These are phyloP conservation scores for Rhagonycha fulva DNA, from an alignment of 2,888 invertebrate genomes.

Conservation along the genomic window DNA sequence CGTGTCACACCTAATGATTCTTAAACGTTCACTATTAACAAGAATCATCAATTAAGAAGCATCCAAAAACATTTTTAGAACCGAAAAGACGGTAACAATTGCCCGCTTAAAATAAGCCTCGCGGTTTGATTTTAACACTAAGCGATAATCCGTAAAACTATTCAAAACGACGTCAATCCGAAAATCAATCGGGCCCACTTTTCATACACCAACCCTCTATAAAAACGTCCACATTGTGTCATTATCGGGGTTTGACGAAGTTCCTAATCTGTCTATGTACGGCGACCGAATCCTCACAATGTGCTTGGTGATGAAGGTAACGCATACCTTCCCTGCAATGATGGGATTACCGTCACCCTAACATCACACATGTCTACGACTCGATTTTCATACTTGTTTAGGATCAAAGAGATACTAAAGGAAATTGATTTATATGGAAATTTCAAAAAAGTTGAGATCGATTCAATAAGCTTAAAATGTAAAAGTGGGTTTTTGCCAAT, in stretches of 20 bases:
- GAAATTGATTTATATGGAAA: neutral
- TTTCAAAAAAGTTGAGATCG: neutral
- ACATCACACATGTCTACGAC: slow-evolving; percentile 27
- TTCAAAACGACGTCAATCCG: slow-evolving; percentile 4
- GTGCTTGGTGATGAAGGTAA: slow-evolving; percentile 42
- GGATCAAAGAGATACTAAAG: slow-evolving; percentile 10
- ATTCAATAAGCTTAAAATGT: neutral
- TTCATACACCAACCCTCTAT: slow-evolving; percentile 34
- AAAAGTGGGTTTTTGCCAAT: neutral
- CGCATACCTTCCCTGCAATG: slow-evolving; percentile 42
- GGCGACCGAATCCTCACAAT: slow-evolving; percentile 47
- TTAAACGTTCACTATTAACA: neutral
- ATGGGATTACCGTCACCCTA: slow-evolving; percentile 46
- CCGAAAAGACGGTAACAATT: neutral
- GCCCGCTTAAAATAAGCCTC: neutral
- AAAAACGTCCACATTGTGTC: slow-evolving; percentile 43
- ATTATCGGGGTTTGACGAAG: slow-evolving; percentile 45
- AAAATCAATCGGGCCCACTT: slow-evolving; percentile 17
- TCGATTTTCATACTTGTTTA: slow-evolving; percentile 22
- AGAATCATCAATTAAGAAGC: neutral
- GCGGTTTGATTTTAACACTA: neutral
- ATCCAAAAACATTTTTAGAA: neutral
- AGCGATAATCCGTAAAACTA: neutral
- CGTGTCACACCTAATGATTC: neutral
- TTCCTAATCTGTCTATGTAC: slow-evolving; percentile 49